A percentile compares a stretch with the other conserved stretches of the same genome.
These are phyloP conservation scores for Dipus sagitta DNA, from an alignment of 2,797 vertebrate species.

Conservation along the genomic window DNA sequence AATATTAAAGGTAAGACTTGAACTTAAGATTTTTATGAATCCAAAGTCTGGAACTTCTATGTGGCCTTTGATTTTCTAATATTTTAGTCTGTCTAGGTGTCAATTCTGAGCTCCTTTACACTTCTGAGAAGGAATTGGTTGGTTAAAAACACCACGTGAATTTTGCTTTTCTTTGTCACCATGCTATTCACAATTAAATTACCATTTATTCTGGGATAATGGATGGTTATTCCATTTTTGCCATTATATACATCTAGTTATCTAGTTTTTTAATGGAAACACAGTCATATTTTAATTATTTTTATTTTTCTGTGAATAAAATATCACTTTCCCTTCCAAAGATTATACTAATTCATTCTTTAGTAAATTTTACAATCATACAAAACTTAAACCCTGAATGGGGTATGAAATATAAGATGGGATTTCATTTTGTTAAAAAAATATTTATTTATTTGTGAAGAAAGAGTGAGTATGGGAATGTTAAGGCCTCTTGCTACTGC, in stretches of 20 bases:
- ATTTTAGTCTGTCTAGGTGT: not conserved
- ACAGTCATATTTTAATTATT: not conserved
- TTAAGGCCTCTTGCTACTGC: no score
- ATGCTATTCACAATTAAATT: not conserved
- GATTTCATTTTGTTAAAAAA: not conserved
- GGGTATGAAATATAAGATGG: not conserved
- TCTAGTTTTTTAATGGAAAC: not conserved
- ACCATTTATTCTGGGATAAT: not conserved
- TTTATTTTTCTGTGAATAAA: not conserved
- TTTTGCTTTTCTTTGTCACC: not conserved
- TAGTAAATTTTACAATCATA: not conserved
- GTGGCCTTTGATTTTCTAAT: not conserved
- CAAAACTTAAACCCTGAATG: not conserved
- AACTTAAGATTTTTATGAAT: not conserved
- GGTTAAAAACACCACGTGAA: not conserved
- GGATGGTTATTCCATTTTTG: not conserved
- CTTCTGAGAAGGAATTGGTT: not conserved
- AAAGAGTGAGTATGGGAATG: no score
- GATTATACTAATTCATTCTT: not conserved
- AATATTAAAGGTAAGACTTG: not conserved
- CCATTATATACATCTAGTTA: not conserved
- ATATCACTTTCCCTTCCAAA: not conserved
- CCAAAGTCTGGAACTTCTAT: not conserved
- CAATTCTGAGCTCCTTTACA: not conserved
- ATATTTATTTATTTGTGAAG: no score